Evolutionary conservation across 2,797 vertebrate genomes (phyloP).

Genomic region (Aphelocoma californica): DNA sequence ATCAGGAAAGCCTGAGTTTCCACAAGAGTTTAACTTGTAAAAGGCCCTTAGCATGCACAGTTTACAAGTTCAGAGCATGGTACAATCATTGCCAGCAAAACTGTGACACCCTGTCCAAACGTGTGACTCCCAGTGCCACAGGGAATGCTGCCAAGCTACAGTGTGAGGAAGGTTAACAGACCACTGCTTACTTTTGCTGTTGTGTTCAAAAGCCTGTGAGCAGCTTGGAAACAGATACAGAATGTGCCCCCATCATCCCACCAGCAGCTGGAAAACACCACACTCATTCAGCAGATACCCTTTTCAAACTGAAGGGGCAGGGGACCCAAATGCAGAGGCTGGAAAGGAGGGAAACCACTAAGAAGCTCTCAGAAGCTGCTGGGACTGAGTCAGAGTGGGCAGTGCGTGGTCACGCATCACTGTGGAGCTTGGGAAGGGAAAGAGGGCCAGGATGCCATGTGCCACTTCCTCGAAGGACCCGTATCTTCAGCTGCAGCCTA

Average conservation of each 20-base stretch:
- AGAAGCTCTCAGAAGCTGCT: not conserved
- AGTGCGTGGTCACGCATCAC: rapidly evolving
- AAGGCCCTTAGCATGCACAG: not conserved
- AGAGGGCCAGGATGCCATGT: not conserved
- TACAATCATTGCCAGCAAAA: not conserved
- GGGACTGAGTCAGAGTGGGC: rapidly evolving
- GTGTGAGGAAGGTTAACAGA: not conserved
- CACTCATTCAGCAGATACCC: rapidly evolving
- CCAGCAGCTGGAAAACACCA: not conserved
- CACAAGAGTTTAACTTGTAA: not conserved
- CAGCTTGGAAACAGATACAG: rapidly evolving
- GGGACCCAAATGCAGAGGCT: not conserved
- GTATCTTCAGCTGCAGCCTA: not conserved
- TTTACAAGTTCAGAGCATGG: not conserved
- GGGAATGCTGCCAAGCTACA: not conserved
- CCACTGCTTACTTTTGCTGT: not conserved
- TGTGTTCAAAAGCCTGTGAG: not conserved
- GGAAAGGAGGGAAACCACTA: not conserved
- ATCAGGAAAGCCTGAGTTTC: not conserved
- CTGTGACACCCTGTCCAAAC: not conserved
- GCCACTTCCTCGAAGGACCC: not conserved
- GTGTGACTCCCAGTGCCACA: rapidly evolving
- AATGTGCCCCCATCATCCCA: not conserved
- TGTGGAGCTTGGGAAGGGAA: not conserved
- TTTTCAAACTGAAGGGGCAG: rapidly evolving